These are phyloP conservation scores for Phrixothrix hirtus DNA, from an alignment of 2,888 invertebrate genomes.

Conservation along the genomic window DNA sequence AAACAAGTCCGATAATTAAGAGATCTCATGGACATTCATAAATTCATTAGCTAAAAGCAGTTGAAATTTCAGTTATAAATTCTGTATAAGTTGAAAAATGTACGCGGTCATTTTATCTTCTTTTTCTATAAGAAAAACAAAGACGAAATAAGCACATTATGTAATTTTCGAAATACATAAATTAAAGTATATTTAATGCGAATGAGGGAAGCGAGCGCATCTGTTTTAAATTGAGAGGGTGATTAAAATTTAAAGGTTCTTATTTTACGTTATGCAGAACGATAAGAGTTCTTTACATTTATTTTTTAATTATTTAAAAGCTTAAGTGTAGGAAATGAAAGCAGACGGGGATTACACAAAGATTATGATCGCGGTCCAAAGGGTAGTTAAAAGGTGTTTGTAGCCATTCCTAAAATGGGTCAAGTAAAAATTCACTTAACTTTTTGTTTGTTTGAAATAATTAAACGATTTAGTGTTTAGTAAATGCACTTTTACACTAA, in stretches of 20 bases:
- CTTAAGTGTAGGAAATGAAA: conserved; percentile 32
- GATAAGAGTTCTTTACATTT: conserved; percentile 36
- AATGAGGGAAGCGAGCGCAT: conserved; percentile 32
- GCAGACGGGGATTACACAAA: conserved; percentile 21
- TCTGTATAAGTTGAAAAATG: neutral
- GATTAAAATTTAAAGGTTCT: conserved; percentile 41
- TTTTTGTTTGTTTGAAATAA: conserved; percentile 7
- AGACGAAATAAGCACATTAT: conserved; percentile 21
- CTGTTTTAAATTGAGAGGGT: conserved; percentile 40
- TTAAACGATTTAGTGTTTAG: neutral
- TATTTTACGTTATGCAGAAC: conserved; percentile 36
- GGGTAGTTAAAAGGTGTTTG: conserved; percentile 21
- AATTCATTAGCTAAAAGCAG: neutral
- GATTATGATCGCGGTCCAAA: conserved; percentile 26
- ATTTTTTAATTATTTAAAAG: conserved; percentile 39
- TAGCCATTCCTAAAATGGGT: conserved; percentile 12
- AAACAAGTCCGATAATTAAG: neutral
- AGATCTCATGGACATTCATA: no score
- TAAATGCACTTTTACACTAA: neutral
- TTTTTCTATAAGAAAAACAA: conserved; percentile 9
- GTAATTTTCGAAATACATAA: conserved; percentile 40
- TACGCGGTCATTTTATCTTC: neutral
- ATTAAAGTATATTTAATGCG: conserved; percentile 36
- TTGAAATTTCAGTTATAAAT: neutral
- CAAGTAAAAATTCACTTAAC: conserved; percentile 11